Evolutionary conservation across 2,888 invertebrate genomes (phyloP), one percentile per base, ranked within the genome.

Genomic region (Plutella xylostella): DNA sequence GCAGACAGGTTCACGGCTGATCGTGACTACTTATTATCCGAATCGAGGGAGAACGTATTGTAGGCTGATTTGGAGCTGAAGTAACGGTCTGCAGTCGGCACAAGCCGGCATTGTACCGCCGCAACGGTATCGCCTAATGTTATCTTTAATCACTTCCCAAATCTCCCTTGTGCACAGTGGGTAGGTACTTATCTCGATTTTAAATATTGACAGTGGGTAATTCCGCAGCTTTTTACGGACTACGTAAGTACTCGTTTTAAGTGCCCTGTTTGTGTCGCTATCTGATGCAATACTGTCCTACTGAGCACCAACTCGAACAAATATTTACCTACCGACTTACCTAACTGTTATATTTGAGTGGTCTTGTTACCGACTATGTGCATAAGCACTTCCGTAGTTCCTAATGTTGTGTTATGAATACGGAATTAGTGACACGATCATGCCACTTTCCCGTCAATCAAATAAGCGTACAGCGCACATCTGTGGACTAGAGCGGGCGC

Each of bases 21-120:
- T 79, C 77, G 79, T 80, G 78, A 80, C 78, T 79, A 72, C 72
- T 75, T 76, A 76, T 74, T 78, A 77, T 76, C 73, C 74, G 70
- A 74, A 75, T 75, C 73, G 65, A 65, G 68, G 65, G 63, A 63
- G 66, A 69, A 65, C 64, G 70, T 68, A 77, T 75, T 75, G 77
- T 73, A 72, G 69, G 75, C 76, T 78, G 80, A 79, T 82, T 82
- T 75, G 77, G 78, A 66, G 79, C 70, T 72, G 71, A 70, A 65
- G 60, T 74, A 76, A 75, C 75, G 74, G 75, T 68, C 45, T 44
- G 47, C 45, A 45, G 19, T 43, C 15, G 28, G 37, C 18, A 37
- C 14, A 37, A 15, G n/a, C 33, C 35, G 39, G 15, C 39, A 65
- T 67, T 63, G 67, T 61, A 61, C 59, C 15, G 4, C 58, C 46